Base-by-base conservation (phyloP, 2,888 invertebrate genomes). In the Adelognathus sp. region DNA sequence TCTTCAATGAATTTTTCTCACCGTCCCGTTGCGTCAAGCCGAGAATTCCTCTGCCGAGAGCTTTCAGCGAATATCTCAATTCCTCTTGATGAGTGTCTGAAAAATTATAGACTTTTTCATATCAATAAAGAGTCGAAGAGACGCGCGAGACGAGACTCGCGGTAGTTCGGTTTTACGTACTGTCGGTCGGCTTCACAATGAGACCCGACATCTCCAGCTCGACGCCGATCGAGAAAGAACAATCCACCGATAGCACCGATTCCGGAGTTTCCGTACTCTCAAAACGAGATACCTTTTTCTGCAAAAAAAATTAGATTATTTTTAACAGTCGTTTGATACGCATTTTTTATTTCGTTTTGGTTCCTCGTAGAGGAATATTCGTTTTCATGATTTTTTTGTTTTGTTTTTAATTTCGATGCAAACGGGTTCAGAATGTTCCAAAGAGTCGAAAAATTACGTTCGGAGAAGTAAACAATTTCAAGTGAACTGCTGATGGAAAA, bases 191-290 rank as follows among this genome's bases (percentile, higher is more conserved):
- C 79, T 94, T 93, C 1, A 95, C 94, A 11, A 95, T 82, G 58
- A 96, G 93, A 0, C 95, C 95, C 1, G 95, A 94, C 46, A 95
- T 92, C 3, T 95, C 95, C 0, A 95, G 89, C 5, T 94, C 94
- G 1, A 95, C 93, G 36, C 95, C 95, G 76, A 94, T 93, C 33
- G 94, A 93, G 86, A 94, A 94, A 1, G 92, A 92, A 83, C 92
- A 92, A 82, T 93, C 93, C 0, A 93, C 93, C 24, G 92, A 90
- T 14, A 92, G 82, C 61, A 93, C 91, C 0, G 92, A 89, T 72
- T 91, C 91, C 0, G 93, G 93, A n/a, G 93, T 88, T 44, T 88
- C 86, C 16, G 82, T 81, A 58, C 85, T 87, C 76, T 91, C 86
- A 44, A 90, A 89, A 71, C 92, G 85, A 7, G 91, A 88, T 70